Conservation (phyloP, 1,140 invertebrate species). For the Dendrolimus kikuchii region DNA sequence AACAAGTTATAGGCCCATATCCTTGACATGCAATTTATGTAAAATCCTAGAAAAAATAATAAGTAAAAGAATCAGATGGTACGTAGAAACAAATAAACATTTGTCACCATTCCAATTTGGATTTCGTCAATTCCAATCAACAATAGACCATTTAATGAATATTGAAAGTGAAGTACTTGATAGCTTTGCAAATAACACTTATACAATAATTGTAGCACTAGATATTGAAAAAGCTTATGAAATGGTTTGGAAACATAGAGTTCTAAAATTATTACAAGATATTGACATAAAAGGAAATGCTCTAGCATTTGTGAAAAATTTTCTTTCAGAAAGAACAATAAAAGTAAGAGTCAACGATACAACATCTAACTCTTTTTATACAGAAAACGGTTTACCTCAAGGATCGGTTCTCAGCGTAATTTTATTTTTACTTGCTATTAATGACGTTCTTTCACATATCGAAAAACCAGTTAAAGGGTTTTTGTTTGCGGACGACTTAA, state of each 20-base stretch:
- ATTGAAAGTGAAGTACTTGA: constrained; percentile 18
- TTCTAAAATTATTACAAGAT: constrained; percentile 11
- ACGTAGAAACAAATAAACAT: constrained; percentile 13
- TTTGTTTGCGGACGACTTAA: constrained; percentile 16
- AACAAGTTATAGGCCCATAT: constrained; percentile 21
- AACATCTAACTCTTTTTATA: constrained; percentile 8
- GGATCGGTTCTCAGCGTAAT: constrained; percentile 17
- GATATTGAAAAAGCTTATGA: constrained; percentile 25
- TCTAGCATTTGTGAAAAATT: constrained; percentile 19
- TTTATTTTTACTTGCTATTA: constrained; percentile 16
- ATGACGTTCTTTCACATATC: constrained; percentile 14
- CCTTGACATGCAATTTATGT: constrained; percentile 21
- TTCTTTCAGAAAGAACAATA: constrained; percentile 10
- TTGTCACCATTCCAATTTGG: constrained; percentile 17
- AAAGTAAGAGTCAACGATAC: constrained; percentile 15
- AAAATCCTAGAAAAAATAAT: constrained; percentile 26
- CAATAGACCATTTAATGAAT: constrained; percentile 15
- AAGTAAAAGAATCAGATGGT: too few relatives aligned
- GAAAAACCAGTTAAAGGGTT: constrained; percentile 14
- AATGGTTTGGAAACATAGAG: constrained; percentile 24
- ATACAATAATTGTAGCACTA: constrained; percentile 11
- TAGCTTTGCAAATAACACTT: constrained; percentile 16
- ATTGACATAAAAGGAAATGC: constrained; percentile 17
- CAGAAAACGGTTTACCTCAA: constrained; percentile 19
- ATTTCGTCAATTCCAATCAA: constrained; percentile 16